Conservation (phyloP, 1,140 invertebrate genomes). For the Pachyrhynchus sulphureomaculatus region DNA sequence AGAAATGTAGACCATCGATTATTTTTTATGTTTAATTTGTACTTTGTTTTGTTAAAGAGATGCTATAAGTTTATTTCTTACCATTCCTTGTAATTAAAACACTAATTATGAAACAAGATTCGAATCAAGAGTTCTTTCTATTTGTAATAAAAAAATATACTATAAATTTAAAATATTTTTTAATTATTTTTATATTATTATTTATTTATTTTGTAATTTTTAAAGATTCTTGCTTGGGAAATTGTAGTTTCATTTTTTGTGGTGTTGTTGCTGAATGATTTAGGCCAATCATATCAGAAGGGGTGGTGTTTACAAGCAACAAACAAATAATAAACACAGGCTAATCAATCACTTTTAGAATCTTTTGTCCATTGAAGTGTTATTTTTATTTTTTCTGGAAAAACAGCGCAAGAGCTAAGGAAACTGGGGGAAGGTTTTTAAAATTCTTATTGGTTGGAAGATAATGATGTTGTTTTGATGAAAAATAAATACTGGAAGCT, state of each 20-base stretch:
- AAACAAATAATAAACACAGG: constrained; percentile 26
- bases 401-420: constrained; percentile 23
- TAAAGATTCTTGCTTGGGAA: no score
- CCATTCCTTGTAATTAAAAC: no score
- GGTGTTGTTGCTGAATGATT: not conserved
- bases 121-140: no score
- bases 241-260: not conserved
- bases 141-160: no score
- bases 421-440: constrained; percentile 5
- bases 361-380: constrained; percentile 29
- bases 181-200: no score
- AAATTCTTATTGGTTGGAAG: constrained; percentile 13
- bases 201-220: no score
- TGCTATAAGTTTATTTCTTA: no score
- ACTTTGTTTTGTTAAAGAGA: no score
- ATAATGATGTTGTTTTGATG: constrained; percentile 30
- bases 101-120: no score
- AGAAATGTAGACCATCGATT: constrained; percentile 9
- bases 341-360: constrained; percentile 24
- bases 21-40: not conserved
- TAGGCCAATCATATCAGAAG: constrained; percentile 3
- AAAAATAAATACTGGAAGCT: constrained; percentile 18
- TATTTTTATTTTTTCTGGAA: constrained; percentile 29
- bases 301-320: constrained; percentile 15
- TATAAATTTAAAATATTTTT: no score